Conservation (phyloP, 2,888 invertebrate genomes). For the Tipula vernalis region DNA sequence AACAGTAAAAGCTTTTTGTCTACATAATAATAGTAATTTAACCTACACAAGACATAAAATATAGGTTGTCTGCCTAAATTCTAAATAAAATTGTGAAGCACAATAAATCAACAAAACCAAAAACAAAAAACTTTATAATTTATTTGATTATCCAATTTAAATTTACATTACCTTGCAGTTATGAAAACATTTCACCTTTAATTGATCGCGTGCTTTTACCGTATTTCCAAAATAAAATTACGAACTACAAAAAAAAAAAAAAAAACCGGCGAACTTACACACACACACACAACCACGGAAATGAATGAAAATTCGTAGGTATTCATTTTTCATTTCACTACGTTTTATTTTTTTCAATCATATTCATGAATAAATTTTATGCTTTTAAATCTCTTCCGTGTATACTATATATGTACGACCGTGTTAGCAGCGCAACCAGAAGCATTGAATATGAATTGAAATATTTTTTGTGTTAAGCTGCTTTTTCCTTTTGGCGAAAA, state of each 20-base stretch:
- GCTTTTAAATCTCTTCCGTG: background rate
- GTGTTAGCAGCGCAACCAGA: background rate
- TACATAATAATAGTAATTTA: background rate
- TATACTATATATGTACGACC: background rate
- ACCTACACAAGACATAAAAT: background rate
- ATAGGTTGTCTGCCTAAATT: background rate
- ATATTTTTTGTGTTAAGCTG: background rate
- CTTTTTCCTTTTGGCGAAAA: background rate
- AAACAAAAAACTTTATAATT: background rate
- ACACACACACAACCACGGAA: background rate
- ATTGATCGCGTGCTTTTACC: background rate
- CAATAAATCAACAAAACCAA: background rate
- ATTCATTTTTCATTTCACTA: background rate
- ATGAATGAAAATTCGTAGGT: background rate
- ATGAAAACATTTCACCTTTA: background rate
- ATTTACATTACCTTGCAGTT: background rate
- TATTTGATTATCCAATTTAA: slow-evolving; percentile 4
- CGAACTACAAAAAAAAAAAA: background rate
- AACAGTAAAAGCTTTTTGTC: background rate
- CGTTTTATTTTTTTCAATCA: background rate
- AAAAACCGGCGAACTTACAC: background rate
- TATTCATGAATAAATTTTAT: background rate
- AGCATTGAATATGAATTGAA: background rate
- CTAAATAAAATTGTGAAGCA: background rate
- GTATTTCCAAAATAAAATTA: background rate